A percentile compares a stretch with the other conserved stretches of the same genome.
phyloP scores from a whole-genome alignment of 2,113 vertebrate species.

The Pygoscelis adeliae region DNA sequence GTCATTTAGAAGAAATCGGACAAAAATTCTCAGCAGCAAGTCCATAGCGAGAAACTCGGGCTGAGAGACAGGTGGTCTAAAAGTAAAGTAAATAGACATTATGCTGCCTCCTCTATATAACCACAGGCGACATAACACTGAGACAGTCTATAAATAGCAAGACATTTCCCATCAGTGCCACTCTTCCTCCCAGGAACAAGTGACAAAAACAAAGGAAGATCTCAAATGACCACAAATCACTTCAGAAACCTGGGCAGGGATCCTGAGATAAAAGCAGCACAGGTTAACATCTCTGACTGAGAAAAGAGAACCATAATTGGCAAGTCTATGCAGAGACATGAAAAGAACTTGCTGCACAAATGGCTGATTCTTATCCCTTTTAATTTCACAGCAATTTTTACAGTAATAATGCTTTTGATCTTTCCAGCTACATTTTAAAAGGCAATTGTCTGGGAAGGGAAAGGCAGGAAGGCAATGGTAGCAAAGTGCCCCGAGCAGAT shows the following conservation, averaged over 20 bases:
- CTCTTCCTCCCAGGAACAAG: constrained; percentile 13
- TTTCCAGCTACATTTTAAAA: not conserved
- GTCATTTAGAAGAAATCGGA: not conserved
- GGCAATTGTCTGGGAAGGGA: not conserved
- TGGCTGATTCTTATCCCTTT: not conserved
- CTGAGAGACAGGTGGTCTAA: not conserved
- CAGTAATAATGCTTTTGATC: not conserved
- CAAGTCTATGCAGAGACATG: not conserved
- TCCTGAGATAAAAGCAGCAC: constrained; percentile 7
- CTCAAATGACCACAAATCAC: constrained; percentile 40
- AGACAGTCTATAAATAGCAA: constrained; percentile 33
- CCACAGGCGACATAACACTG: not conserved
- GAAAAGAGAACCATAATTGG: constrained; percentile 7
- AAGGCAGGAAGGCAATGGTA: not conserved
- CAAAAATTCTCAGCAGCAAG: not conserved
- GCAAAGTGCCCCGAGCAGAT: not conserved
- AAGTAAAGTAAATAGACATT: constrained; percentile 5
- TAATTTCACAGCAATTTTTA: not conserved
- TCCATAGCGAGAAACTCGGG: not conserved
- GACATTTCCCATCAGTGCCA: constrained; percentile 9
- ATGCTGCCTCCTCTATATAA: not conserved
- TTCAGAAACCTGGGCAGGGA: constrained; percentile 27
- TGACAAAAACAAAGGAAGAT: constrained; percentile 19
- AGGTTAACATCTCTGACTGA: constrained; percentile 15
- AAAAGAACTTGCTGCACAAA: constrained; percentile 21